Conservation (phyloP, 2,888 invertebrate genomes). For the Sphinx pinastri region DNA sequence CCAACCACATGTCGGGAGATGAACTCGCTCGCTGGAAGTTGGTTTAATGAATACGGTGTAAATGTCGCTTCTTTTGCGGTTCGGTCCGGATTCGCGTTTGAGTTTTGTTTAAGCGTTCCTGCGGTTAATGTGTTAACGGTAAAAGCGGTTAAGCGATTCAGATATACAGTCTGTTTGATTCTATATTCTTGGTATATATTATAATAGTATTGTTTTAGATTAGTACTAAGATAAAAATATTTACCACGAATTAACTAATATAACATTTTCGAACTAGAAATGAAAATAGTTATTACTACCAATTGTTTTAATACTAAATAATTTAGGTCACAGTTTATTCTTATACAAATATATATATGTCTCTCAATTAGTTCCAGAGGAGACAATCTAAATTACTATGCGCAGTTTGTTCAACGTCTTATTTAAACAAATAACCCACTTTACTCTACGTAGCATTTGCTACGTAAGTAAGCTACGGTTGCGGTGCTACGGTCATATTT, state of each 20-base stretch:
- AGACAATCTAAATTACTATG: conserved; percentile 12
- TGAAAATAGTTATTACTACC: too few relatives aligned
- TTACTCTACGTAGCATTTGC: conserved; percentile 11
- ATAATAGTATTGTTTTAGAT: too few relatives aligned
- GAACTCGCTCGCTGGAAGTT: conserved; percentile 53
- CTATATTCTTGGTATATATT: too few relatives aligned
- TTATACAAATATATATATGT: neutral
- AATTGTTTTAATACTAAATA: too few relatives aligned
- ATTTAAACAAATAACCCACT: conserved; percentile 22
- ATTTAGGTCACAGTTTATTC: too few relatives aligned
- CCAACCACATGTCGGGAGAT: conserved; percentile 60
- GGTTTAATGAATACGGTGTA: conserved; percentile 53
- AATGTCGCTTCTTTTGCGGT: conserved; percentile 38
- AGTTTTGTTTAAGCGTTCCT: conserved; percentile 8
- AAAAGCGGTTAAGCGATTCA: neutral
- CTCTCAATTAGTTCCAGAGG: neutral
- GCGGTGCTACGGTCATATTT: conserved; percentile 21
- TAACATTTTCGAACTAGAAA: too few relatives aligned
- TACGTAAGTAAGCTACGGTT: conserved; percentile 4
- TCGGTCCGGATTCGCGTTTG: neutral
- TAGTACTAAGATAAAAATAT: too few relatives aligned
- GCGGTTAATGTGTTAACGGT: neutral
- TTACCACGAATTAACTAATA: too few relatives aligned
- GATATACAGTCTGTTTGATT: too few relatives aligned
- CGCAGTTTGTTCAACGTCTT: conserved; percentile 7